phyloP scores from a whole-genome alignment of 1,140 invertebrate species.

The Cotesia glomerata region DNA sequence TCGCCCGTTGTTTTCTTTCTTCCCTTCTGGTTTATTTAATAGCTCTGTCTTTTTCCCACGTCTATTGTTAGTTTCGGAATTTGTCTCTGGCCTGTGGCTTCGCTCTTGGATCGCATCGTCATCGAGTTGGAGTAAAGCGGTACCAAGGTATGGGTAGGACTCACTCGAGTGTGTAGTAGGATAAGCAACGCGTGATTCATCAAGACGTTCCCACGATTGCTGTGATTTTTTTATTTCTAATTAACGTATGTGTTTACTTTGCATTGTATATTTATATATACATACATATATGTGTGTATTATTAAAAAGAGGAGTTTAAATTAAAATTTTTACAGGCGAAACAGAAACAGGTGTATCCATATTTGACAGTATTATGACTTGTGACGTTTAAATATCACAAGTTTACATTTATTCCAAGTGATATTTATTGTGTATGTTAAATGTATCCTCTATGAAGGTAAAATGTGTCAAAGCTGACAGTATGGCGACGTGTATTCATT shows the following conservation, averaged over 20 bases:
- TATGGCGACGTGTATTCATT: background rate
- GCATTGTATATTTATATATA: too few species aligned
- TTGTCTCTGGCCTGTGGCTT: background rate
- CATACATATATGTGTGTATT: too few species aligned
- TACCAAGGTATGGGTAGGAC: background rate
- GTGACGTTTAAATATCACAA: too few species aligned
- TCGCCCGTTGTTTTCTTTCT: constrained; percentile 6
- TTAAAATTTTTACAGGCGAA: background rate
- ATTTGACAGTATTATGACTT: too few species aligned
- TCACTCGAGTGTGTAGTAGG: background rate
- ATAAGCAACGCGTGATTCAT: constrained; percentile 8
- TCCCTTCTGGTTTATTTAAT: background rate
- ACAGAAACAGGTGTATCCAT: too few species aligned
- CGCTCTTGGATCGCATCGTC: constrained; percentile 7
- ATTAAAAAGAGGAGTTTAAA: background rate
- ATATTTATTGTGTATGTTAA: background rate
- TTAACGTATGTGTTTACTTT: too few species aligned
- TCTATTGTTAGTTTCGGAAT: constrained; percentile 14
- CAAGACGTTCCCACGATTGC: background rate
- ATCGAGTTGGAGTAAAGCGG: constrained; percentile 9
- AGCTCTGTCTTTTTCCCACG: constrained; percentile 5
- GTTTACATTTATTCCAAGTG: too few species aligned
- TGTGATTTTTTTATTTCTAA: constrained; percentile 3
- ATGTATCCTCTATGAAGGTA: background rate
- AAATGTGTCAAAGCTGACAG: constrained; percentile 2